Base-by-base conservation (phyloP, 1,140 invertebrate species). In the Samia ricini region DNA sequence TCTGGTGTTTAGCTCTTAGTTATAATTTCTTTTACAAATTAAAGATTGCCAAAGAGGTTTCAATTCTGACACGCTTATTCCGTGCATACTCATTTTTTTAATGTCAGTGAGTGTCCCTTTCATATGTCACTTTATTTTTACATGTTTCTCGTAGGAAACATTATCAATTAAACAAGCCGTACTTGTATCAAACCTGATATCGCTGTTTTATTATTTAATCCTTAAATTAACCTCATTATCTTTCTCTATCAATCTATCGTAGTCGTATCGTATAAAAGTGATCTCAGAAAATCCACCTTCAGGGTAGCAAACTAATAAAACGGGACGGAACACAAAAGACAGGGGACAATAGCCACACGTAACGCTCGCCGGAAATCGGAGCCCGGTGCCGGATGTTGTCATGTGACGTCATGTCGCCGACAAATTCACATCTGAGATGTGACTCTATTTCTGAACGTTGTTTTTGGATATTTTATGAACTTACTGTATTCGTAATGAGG, bases 241-340 rank as follows among this genome's bases (percentile, higher is more conserved):
- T 12, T 15, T 42, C n/a, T 42, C 15, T 15, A 7, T 15, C 4
- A 42, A 42, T 42, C 33, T 42, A 15, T 42, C 33, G 15, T 21
- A 21, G 19, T 54, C 61, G 59, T 51, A 21, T 68, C 71, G 57
- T 56, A 24, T 49, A 55, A 65, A 57, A 57, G 20, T 42, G 4
- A 42, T 21, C 36, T 48, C 21, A 24, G 20, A 22, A 48, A 24
- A 29, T 26, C 48, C 42, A 71, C 69, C 72, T 72, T 64, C 29
- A 20, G 26, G 36, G 59, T 23, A 64, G 64, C 60, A 67, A 72
- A 70, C 61, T 72, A 75, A 76, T 76, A 72, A 76, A 75, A 72
- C 50, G 63, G 55, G 50, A 42, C 12, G 56, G 50, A 64, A 61
- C 59, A 70, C 63, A 68, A 69, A 69, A 68, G 68, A 64, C 67